phyloP scores from a whole-genome alignment of 1,140 invertebrate genomes.

The Drosophila prosaltans region DNA sequence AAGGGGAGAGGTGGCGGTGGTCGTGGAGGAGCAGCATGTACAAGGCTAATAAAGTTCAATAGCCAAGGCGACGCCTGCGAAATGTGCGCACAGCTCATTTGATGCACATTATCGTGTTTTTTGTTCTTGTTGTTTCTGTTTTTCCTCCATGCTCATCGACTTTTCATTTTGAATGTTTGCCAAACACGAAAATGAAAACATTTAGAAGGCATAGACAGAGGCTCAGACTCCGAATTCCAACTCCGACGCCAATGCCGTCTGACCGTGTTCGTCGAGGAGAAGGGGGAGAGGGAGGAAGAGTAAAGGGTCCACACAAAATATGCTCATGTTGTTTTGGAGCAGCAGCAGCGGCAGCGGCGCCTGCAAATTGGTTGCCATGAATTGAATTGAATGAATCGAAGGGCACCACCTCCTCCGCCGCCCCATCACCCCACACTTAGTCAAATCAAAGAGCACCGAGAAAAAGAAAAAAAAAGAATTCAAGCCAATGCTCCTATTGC shows the following conservation, averaged over 20 bases:
- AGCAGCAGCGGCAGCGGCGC: constrained; percentile 59
- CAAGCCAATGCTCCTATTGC: constrained; percentile 49
- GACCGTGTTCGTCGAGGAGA: too few relatives aligned
- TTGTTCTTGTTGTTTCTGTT: constrained; percentile 25
- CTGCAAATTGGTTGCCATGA: constrained; percentile 76
- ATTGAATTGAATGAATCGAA: constrained; percentile 52
- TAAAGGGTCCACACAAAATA: constrained; percentile 37
- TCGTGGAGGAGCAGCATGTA: constrained; percentile 17
- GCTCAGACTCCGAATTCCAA: constrained; percentile 47
- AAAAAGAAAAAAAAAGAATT: constrained; percentile 18
- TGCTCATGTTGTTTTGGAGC: constrained; percentile 64
- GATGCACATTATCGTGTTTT: constrained; percentile 78
- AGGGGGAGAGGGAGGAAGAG: too few relatives aligned
- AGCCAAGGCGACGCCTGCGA: constrained; percentile 76
- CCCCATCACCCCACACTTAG: neutral
- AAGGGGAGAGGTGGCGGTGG: too few relatives aligned
- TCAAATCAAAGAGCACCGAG: constrained; percentile 27
- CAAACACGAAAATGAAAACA: constrained; percentile 72
- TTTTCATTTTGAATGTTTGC: constrained; percentile 71
- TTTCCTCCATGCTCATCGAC: constrained; percentile 23
- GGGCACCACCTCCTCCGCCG: neutral
- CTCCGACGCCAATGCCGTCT: constrained; percentile 14
- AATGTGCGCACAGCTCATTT: constrained; percentile 80
- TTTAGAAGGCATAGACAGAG: constrained; percentile 60
- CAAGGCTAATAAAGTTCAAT: constrained; percentile 79